Percentiles rank a stretch among this genome's conserved stretches.
Evolutionary conservation across 2,797 vertebrate genomes (phyloP).

Genomic region (Leuciscus waleckii): DNA sequence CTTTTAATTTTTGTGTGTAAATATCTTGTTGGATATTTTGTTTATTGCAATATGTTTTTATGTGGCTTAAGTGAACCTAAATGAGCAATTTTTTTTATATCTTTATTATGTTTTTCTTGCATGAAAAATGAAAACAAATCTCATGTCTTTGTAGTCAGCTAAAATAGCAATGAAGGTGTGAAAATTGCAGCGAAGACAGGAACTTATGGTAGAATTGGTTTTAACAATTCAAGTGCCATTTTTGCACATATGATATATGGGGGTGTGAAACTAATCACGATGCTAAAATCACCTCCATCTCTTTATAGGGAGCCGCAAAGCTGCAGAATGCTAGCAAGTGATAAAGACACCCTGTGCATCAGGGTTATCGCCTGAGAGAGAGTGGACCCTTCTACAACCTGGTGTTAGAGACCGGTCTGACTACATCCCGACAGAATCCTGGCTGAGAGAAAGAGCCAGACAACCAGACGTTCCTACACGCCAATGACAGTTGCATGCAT

Average conservation of each 20-base stretch:
- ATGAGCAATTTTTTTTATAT: no score
- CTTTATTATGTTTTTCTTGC: not conserved
- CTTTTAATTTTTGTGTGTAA: no score
- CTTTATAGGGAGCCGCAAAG: conserved; percentile 40
- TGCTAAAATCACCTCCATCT: conserved; percentile 30
- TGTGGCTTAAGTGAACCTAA: not conserved
- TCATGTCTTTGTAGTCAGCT: not conserved
- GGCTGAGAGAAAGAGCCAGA: conserved; percentile 26
- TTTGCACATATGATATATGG: conserved; percentile 7
- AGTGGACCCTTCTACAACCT: conserved; percentile 41
- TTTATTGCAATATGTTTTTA: no score
- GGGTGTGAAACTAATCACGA: conserved; percentile 38
- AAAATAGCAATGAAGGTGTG: not conserved
- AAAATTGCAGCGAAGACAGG: conserved; percentile 4
- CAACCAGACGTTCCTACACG: not conserved
- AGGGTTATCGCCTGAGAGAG: conserved; percentile 55
- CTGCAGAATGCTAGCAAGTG: conserved; percentile 42
- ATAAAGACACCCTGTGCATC: conserved; percentile 45
- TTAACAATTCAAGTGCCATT: conserved; percentile 19
- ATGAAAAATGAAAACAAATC: not conserved
- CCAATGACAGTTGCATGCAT: not conserved
- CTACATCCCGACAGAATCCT: conserved; percentile 44
- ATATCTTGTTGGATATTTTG: no score
- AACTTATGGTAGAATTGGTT: conserved; percentile 8
- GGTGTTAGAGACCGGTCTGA: conserved; percentile 36